phyloP scores from a whole-genome alignment of 2,888 invertebrate genomes.

The Hypselothyrea guttata region DNA sequence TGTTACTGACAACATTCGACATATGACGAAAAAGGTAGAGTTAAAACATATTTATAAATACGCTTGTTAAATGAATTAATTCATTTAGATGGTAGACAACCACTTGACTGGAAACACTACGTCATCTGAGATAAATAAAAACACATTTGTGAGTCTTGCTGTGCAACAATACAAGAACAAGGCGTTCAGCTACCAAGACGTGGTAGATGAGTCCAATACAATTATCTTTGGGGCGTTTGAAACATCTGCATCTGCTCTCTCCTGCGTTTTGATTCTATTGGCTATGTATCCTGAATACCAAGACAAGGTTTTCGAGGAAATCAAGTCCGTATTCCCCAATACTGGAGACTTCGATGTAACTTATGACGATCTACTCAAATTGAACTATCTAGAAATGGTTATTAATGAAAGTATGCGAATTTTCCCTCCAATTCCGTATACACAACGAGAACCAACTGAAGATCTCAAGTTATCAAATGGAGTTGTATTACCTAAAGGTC shows the following conservation, averaged over 20 bases:
- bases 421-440: conserved; percentile 68
- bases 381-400: too few relatives aligned
- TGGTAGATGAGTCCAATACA: conserved; percentile 65
- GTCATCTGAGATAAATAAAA: background rate
- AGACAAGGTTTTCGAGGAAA: too few relatives aligned
- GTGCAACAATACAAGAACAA: conserved; percentile 43
- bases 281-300: conserved; percentile 78
- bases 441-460: conserved; percentile 50
- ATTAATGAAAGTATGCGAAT: conserved; percentile 78
- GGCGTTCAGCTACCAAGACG: too few relatives aligned
- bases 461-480: conserved; percentile 68
- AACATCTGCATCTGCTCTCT: conserved; percentile 67
- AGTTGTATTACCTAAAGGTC: conserved; percentile 65
- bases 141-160: conserved; percentile 57
- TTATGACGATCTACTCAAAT: too few relatives aligned
- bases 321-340: too few relatives aligned
- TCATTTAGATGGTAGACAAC: conserved; percentile 49
- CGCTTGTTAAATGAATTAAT: background rate
- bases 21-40: conserved; percentile 64
- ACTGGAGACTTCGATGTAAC: too few relatives aligned
- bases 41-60: too few relatives aligned
- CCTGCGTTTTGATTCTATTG: conserved; percentile 53
- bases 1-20: conserved; percentile 47
- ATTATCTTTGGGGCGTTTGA: conserved; percentile 75
- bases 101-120: conserved; percentile 25